Base-by-base conservation (phyloP, 2,888 invertebrate genomes). In the Spilosoma lubricipeda region DNA sequence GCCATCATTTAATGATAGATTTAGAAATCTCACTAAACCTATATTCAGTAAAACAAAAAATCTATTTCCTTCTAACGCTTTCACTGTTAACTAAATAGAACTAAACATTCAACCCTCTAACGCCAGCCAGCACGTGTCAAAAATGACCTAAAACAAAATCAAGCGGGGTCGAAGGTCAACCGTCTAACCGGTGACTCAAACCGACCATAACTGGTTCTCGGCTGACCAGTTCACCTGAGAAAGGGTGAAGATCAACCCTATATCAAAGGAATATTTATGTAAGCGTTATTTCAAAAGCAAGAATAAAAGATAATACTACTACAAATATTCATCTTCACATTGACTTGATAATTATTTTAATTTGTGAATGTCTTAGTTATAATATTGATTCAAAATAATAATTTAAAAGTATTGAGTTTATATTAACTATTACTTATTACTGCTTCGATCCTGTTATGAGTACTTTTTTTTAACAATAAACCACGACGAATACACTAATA, bases 71-170 rank as follows among this genome's bases (percentile, higher is more conserved):
- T n/a, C 33, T 2, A 52, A 11, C 59, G 9, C 64, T 45, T 59
- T 23, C 18, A 33, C 64, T 36, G 7, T 48, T 5, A 76, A 42
- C 27, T 42, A 70, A 27, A 70, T 59, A 13, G 27, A n/a, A 3
- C 39, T 72, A 71, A 80, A 76, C 63, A 36, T 65, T 81, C 80
- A 85, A 87, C 87, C 86, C 83, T 82, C 72, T 72, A 85, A 80
- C 71, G 80, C 76, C 76, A 84, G 77, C 89, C n/a, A n/a, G n/a
- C n/a, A 81, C 87, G 88, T 87, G 89, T 82, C 84, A 82, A 82
- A 84, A 86, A 80, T 84, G 83, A 82, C 83, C 84, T 81, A 78
- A 83, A 48, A 85, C 79, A 82, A 83, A 77, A 82, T 80, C 85
- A 83, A 80, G 83, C 82, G 79, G 75, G 65, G 76, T 67, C 77